Evolutionary conservation across 2,797 vertebrate genomes (phyloP), one percentile per base, ranked within the genome.

Genomic region (Peromyscus aztecus): DNA sequence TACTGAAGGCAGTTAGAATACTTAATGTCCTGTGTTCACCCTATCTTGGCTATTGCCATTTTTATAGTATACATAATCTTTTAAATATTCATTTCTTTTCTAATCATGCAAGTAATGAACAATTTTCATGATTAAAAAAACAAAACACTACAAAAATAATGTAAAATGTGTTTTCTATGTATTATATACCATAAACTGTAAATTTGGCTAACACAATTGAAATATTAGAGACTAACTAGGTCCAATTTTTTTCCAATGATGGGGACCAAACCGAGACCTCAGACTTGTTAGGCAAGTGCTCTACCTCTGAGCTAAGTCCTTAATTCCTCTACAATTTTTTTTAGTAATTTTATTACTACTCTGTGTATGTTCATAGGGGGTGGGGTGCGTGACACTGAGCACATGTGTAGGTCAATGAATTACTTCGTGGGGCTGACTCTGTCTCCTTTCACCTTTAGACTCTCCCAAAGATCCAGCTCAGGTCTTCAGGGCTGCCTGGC

Each of bases 91-190:
- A 69, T 63, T 87, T 90, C 55, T 87, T 86, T 93, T 93, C 27
- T 90, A 87, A 73, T 90, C 77, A 90, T 31, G 67, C 23, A 85
- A 90, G 16, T 82, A 80, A 61, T 88, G 49, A 94, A 23, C 59
- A 93, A 86, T 65, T 61, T 55, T 93, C 31, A 84, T 65, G 63
- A 63, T 55, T 75, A 75, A 95, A 73, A 55, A 95, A 84, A 76
- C 76, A 9, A 89, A 94, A 84, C 8, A 34, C 10, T 57, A 10
- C 1, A 97, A 65, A 85, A 75, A 82, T 67, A 71, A 69, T 46
- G 17, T 85, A 83, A 84, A 89, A 75, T 14, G 57, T 82, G 59
- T 43, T 95, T 92, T 24, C 9, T 73, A 49, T 43, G 12, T 14
- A 73, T 24, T 23, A 23, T 65, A n/a, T 10, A 40, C 27, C 37